phyloP scores from a whole-genome alignment of 2,888 invertebrate genomes.

The Bedellia somnulentella region DNA sequence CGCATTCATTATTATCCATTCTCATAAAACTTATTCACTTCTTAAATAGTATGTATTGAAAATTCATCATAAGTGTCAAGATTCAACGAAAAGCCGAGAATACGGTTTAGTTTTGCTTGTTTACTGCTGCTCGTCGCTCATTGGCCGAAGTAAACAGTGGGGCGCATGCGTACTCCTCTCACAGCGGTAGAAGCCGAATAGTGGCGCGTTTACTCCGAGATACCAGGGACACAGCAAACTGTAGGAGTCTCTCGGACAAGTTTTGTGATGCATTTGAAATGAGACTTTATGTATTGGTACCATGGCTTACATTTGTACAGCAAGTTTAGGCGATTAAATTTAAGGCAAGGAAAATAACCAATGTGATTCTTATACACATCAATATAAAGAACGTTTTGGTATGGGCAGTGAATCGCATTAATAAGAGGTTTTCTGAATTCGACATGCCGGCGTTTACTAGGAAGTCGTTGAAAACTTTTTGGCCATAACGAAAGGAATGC shows the following conservation, averaged over 20 bases:
- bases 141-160: conserved; percentile 42
- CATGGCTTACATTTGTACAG: conserved; percentile 22
- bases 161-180: conserved; percentile 52
- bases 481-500: conserved; percentile 11
- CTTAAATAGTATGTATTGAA: too few species aligned
- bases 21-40: too few species aligned
- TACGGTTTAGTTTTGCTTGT: too few species aligned
- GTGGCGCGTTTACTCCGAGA: conserved; percentile 55
- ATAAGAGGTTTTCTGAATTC: conserved; percentile 44
- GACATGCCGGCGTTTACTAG: conserved; percentile 32
- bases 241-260: conserved; percentile 36
- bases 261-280: conserved; percentile 11
- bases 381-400: not conserved
- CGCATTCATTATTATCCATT: too few species aligned
- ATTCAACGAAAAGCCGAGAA: too few species aligned
- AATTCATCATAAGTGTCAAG: too few species aligned
- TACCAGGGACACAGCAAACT: conserved; percentile 52
- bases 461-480: conserved; percentile 28
- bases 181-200: conserved; percentile 50
- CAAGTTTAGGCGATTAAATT: conserved; percentile 35
- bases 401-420: conserved; percentile 17
- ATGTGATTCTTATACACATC: not conserved
- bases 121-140: too few species aligned
- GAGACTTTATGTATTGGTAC: conserved; percentile 13
- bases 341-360: not conserved